These are phyloP conservation scores for Pheosia gnoma DNA, from an alignment of 2,888 invertebrate species.

Conservation along the genomic window DNA sequence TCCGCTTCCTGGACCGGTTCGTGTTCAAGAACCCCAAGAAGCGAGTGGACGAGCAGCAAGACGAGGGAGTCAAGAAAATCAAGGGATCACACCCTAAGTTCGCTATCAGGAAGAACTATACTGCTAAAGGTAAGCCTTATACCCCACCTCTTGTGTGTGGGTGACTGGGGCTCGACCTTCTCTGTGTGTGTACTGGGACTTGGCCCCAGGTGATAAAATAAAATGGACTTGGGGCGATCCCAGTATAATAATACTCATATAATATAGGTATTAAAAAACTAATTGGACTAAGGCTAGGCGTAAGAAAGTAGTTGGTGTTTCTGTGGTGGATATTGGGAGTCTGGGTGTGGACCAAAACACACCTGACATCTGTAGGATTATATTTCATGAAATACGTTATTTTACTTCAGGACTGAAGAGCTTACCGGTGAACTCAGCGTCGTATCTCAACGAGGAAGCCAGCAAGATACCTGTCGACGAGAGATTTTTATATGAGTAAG, in stretches of 20 bases:
- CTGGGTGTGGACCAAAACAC: too few species aligned
- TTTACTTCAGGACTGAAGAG: slow-evolving; percentile 78
- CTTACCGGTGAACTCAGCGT: slow-evolving; percentile 88
- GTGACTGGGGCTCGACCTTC: too few species aligned
- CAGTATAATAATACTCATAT: too few species aligned
- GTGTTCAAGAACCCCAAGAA: slow-evolving; percentile 97
- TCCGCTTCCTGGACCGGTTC: slow-evolving; percentile 96
- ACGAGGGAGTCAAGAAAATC: slow-evolving; percentile 73
- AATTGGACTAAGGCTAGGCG: too few species aligned
- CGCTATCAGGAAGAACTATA: slow-evolving; percentile 87
- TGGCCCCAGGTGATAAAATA: too few species aligned
- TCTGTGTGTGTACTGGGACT: too few species aligned
- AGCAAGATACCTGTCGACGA: slow-evolving; percentile 95
- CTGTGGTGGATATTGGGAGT: too few species aligned
- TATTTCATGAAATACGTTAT: background rate
- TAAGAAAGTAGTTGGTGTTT: too few species aligned
- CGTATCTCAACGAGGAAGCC: slow-evolving; percentile 87
- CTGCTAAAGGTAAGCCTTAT: slow-evolving; percentile 83
- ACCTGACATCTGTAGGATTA: too few species aligned
- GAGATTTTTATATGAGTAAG: slow-evolving; percentile 90
- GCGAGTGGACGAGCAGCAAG: slow-evolving; percentile 48
- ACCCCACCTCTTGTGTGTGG: too few species aligned
- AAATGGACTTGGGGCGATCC: too few species aligned
- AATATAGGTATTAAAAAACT: too few species aligned
- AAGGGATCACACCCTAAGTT: slow-evolving; percentile 86